These are phyloP conservation scores for Thalassophryne amazonica DNA, from an alignment of 2,797 vertebrate genomes.

Conservation along the genomic window DNA sequence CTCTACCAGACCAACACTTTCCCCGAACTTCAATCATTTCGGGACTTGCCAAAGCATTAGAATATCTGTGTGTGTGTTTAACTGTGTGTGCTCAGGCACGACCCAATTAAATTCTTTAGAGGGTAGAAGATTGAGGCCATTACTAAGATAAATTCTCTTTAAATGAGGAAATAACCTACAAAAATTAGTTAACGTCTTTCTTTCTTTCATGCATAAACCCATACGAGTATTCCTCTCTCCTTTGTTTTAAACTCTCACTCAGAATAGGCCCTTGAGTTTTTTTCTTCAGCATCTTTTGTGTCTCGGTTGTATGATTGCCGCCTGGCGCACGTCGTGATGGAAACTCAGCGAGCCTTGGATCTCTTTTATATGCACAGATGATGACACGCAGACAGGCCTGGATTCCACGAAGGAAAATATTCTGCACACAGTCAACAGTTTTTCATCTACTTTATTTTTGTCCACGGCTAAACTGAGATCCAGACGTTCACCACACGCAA, in stretches of 20 bases:
- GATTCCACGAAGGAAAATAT: constrained; percentile 4
- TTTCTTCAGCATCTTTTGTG: constrained; percentile 47
- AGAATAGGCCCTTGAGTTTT: constrained; percentile 46
- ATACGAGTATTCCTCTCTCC: background rate
- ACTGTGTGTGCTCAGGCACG: too few relatives aligned
- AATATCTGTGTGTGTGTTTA: too few relatives aligned
- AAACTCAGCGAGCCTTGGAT: constrained; percentile 18
- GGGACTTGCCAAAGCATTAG: too few relatives aligned
- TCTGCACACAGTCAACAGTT: constrained; percentile 1
- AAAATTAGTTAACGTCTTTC: background rate
- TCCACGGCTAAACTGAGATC: constrained; percentile 10
- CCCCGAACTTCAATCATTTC: too few relatives aligned
- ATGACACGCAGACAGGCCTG: constrained; percentile 33
- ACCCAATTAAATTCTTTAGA: too few relatives aligned
- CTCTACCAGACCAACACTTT: too few relatives aligned
- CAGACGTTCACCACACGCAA: constrained; percentile 25
- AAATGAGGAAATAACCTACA: too few relatives aligned
- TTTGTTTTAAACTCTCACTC: constrained; percentile 12
- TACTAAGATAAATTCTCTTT: too few relatives aligned
- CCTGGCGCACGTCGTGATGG: constrained; percentile 48
- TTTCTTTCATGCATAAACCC: background rate
- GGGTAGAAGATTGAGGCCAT: too few relatives aligned
- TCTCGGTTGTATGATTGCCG: constrained; percentile 42
- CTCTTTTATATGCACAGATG: constrained; percentile 28
- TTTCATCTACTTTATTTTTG: background rate